phyloP scores from a whole-genome alignment of 2,113 vertebrate genomes.

The Cairina moschata region DNA sequence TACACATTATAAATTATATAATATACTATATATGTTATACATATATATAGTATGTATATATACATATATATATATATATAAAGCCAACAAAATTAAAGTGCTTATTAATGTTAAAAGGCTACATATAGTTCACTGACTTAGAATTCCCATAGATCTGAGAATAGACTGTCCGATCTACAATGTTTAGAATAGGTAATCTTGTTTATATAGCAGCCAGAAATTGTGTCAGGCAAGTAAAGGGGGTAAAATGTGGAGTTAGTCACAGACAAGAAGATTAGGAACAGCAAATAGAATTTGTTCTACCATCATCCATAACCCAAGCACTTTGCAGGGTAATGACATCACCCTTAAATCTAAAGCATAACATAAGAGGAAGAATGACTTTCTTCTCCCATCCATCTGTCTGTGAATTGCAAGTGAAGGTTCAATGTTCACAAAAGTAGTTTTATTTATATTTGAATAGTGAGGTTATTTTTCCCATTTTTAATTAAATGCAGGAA shows the following conservation, averaged over 20 bases:
- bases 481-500: background rate
- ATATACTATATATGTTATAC: too few relatives aligned
- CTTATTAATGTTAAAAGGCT: background rate
- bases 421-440: background rate
- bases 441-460: background rate
- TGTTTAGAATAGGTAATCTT: background rate
- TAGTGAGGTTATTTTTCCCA: background rate
- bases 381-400: background rate
- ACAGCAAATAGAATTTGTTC: conserved; percentile 8
- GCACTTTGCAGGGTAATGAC: background rate
- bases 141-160: background rate
- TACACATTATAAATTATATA: too few relatives aligned
- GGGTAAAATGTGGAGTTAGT: background rate
- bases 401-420: background rate
- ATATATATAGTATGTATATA: too few relatives aligned
- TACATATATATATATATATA: background rate
- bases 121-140: background rate
- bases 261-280: conserved; percentile 16
- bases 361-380: background rate
- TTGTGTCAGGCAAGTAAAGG: background rate
- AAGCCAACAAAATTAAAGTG: background rate
- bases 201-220: background rate
- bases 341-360: background rate
- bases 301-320: background rate
- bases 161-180: background rate